A percentile compares a stretch with the other conserved stretches of the same genome.
phyloP scores from a whole-genome alignment of 1,140 invertebrate species.

The Temnothorax nylanderi region DNA sequence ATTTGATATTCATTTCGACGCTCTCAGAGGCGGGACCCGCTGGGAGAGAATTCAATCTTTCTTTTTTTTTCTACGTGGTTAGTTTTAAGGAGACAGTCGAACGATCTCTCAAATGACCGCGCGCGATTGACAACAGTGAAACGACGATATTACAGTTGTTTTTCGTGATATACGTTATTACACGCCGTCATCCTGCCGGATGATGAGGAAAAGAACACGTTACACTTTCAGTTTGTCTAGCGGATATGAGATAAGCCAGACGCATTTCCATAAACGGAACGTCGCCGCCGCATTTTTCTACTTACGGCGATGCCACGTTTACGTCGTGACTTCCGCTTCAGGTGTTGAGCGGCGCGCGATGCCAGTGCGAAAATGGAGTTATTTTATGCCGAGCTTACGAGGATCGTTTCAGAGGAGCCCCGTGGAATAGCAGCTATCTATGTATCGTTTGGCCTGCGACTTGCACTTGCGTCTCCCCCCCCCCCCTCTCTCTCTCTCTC shows the following conservation, averaged over 20 bases:
- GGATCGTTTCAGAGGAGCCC: constrained; percentile 64
- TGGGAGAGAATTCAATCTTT: background rate
- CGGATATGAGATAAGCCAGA: constrained; percentile 72
- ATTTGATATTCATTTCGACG: constrained; percentile 18
- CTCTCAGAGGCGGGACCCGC: background rate
- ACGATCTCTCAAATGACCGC: background rate
- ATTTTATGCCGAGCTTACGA: constrained; percentile 71
- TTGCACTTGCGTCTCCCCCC: background rate
- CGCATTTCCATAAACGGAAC: constrained; percentile 71
- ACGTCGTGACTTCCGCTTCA: constrained; percentile 72
- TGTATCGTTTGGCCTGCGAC: constrained; percentile 49
- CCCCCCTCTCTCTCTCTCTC: background rate
- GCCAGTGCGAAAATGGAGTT: constrained; percentile 73
- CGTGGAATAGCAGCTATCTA: constrained; percentile 63
- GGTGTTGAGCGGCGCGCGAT: constrained; percentile 68
- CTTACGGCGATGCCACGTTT: constrained; percentile 52
- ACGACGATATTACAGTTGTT: background rate
- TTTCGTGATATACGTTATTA: background rate
- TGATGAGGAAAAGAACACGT: constrained; percentile 35
- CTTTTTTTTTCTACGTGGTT: background rate
- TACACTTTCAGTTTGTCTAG: constrained; percentile 70
- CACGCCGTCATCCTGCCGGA: background rate
- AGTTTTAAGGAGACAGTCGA: background rate
- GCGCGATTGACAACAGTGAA: background rate
- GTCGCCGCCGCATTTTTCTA: constrained; percentile 69